These are phyloP conservation scores for Siderastrea radians DNA, from an alignment of 92 coral and sea anemone genomes.

Conservation along the genomic window DNA sequence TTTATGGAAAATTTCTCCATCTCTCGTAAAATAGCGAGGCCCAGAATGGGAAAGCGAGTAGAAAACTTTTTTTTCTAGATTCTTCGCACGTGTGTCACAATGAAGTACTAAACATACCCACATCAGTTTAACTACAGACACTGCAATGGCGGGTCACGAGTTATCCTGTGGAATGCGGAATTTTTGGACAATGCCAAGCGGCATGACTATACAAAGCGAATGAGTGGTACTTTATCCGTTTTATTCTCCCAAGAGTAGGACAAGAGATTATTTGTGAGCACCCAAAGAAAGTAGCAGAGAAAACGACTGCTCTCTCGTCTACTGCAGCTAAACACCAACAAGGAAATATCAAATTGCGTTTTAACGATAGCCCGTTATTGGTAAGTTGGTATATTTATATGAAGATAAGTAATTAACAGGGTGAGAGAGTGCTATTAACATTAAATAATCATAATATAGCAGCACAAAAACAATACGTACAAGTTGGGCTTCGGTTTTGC, in stretches of 20 bases:
- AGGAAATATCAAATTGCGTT: not conserved
- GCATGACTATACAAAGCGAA: conserved; percentile 12
- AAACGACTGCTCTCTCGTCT: not conserved
- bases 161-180: conserved; percentile 42
- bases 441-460: not conserved
- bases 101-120: conserved; percentile 26
- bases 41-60: not conserved
- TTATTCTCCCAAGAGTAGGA: conserved; percentile 15
- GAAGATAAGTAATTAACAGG: not conserved
- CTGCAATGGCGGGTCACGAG: conserved; percentile 18
- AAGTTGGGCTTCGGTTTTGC: not conserved
- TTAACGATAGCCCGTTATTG: not conserved
- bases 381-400: conserved; percentile 5
- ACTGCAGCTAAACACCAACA: not conserved
- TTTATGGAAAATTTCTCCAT: not conserved
- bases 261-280: not conserved
- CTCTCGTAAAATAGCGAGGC: not conserved
- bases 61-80: not conserved
- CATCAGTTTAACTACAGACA: conserved; percentile 2
- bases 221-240: conserved; percentile 13
- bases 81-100: not conserved
- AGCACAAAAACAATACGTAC: not conserved
- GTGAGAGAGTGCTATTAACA: conserved; percentile 2
- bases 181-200: conserved; percentile 39
- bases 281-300: not conserved